phyloP scores from a whole-genome alignment of 2,797 vertebrate species.

The Thaleichthys pacificus region DNA sequence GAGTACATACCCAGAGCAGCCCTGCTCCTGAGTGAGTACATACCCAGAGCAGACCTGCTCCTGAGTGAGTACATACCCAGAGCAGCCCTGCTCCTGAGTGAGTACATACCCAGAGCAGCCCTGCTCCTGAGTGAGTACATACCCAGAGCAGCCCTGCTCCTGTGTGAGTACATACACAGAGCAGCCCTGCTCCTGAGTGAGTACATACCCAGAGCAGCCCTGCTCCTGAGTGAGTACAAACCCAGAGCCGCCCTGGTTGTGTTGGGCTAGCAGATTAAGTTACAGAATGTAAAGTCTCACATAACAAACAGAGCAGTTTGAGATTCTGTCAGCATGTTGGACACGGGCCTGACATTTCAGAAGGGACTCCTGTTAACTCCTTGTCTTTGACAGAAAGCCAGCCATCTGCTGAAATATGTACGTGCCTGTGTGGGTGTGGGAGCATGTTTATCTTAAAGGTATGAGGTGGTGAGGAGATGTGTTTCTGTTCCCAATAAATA shows the following conservation, averaged over 20 bases:
- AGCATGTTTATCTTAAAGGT: constrained; percentile 24
- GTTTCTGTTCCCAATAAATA: constrained; percentile 57
- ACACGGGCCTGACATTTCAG: constrained; percentile 50
- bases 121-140: constrained; percentile 19
- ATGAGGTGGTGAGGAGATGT: constrained; percentile 13
- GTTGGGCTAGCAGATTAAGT: constrained; percentile 47
- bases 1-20: not conserved
- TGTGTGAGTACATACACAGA: constrained; percentile 7
- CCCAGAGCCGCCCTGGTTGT: no score
- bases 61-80: constrained; percentile 5
- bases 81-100: constrained; percentile 15
- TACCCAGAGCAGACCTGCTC: constrained; percentile 1
- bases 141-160: constrained; percentile 7
- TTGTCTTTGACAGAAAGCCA: constrained; percentile 32
- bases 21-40: constrained; percentile 16
- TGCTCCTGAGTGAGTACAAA: constrained; percentile 10
- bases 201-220: constrained; percentile 38
- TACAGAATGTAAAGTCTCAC: constrained; percentile 38
- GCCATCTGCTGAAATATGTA: constrained; percentile 59
- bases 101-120: not conserved
- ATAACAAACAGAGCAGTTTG: constrained; percentile 47
- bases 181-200: constrained; percentile 22
- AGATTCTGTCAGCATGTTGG: constrained; percentile 48
- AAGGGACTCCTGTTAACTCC: constrained; percentile 47
- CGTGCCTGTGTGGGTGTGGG: constrained; percentile 29